These are phyloP conservation scores for Microcaecilia unicolor DNA, from an alignment of 2,797 vertebrate species.

Conservation along the genomic window DNA sequence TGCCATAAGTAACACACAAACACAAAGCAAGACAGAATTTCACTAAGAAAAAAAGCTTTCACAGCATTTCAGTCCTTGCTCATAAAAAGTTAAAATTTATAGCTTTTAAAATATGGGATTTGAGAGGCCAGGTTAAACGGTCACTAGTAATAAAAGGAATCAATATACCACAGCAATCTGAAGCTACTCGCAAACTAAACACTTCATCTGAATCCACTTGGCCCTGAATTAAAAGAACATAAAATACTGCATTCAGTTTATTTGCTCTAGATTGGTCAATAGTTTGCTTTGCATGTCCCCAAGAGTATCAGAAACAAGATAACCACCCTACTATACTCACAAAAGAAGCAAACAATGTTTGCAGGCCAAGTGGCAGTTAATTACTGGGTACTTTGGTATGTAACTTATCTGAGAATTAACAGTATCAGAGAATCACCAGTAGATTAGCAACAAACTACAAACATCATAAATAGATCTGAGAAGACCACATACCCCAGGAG, in stretches of 20 bases:
- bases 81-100: constrained; percentile 62
- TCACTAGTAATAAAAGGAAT: constrained; percentile 65
- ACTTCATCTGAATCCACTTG: constrained; percentile 70
- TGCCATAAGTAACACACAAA: constrained; percentile 50
- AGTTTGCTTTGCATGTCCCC: constrained; percentile 31
- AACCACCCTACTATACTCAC: no score
- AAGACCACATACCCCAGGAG: constrained; percentile 20
- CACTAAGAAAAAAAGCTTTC: constrained; percentile 66
- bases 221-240: constrained; percentile 69
- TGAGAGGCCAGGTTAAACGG: constrained; percentile 63
- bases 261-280: constrained; percentile 42
- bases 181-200: constrained; percentile 63
- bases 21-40: constrained; percentile 31
- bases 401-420: constrained; percentile 56
- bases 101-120: constrained; percentile 64
- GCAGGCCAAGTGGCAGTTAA: constrained; percentile 48
- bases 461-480: constrained; percentile 29
- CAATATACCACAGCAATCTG: constrained; percentile 57
- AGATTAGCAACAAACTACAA: constrained; percentile 32
- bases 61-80: constrained; percentile 48
- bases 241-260: constrained; percentile 66
- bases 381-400: constrained; percentile 48
- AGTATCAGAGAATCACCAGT: constrained; percentile 42
- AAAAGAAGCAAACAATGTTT: constrained; percentile 37
- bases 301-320: no score